These are phyloP conservation scores for Petrolisthes cinctipes DNA, from an alignment of 2,888 invertebrate species.

Conservation along the genomic window DNA sequence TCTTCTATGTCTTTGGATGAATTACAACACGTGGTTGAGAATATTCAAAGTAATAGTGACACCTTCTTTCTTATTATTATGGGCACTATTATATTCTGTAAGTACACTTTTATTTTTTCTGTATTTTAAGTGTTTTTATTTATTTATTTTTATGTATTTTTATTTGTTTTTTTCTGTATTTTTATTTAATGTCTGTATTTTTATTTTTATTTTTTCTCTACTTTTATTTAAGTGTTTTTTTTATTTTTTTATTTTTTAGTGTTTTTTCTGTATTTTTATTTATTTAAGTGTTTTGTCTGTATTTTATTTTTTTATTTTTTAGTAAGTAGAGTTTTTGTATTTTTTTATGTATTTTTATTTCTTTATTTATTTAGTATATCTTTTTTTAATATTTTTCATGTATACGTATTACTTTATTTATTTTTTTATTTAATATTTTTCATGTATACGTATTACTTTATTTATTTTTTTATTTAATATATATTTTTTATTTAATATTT, in stretches of 20 bases:
- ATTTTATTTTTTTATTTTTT: neutral
- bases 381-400: neutral
- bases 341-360: too few relatives aligned
- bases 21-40: neutral
- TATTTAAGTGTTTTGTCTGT: neutral
- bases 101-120: neutral
- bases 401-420: neutral
- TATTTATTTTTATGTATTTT: too few relatives aligned
- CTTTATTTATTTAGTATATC: neutral
- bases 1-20: neutral
- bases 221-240: too few relatives aligned
- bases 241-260: neutral
- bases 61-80: neutral
- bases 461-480: neutral
- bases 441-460: neutral
- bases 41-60: neutral
- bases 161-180: neutral
- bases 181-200: neutral
- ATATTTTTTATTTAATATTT: neutral
- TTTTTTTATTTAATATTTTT: neutral
- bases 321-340: too few relatives aligned
- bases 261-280: too few relatives aligned
- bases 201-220: neutral
- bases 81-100: slow-evolving; percentile 15
- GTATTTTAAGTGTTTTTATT: neutral